Conservation (phyloP, 2,797 vertebrate species). For the Myotis myotis region DNA sequence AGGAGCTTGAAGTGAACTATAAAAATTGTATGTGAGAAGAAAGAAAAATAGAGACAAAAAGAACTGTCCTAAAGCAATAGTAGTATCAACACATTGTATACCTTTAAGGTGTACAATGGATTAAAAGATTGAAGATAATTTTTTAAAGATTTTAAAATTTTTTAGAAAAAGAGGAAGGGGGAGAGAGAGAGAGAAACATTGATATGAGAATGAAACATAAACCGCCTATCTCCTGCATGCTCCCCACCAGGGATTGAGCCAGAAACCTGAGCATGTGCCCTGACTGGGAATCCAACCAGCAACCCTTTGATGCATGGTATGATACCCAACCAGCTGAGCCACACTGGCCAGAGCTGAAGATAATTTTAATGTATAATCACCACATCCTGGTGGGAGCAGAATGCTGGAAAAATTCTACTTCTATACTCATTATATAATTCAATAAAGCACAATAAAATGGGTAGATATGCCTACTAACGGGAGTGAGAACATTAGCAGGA, state of each 20-base stretch:
- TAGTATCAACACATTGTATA: background rate
- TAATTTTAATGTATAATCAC: slow-evolving; percentile 14
- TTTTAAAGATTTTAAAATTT: too few species aligned
- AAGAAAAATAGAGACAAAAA: background rate
- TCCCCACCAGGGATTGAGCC: background rate
- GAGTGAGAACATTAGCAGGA: slow-evolving; percentile 6
- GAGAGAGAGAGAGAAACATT: background rate
- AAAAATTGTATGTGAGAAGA: background rate
- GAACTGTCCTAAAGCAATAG: background rate
- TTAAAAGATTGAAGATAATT: too few species aligned
- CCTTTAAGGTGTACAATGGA: too few species aligned
- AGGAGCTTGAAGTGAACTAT: slow-evolving; percentile 1
- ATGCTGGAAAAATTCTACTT: background rate
- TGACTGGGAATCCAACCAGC: background rate
- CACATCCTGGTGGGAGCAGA: background rate
- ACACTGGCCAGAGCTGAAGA: background rate
- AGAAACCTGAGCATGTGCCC: background rate
- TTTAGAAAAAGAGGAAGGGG: too few species aligned
- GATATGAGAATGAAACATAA: background rate
- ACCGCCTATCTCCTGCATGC: background rate
- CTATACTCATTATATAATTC: background rate
- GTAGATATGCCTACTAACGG: background rate
- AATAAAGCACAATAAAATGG: background rate
- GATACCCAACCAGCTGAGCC: background rate
- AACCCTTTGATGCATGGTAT: background rate